Evolutionary conservation across 1,140 invertebrate genomes (phyloP).

Genomic region (Chlorops oryzae): DNA sequence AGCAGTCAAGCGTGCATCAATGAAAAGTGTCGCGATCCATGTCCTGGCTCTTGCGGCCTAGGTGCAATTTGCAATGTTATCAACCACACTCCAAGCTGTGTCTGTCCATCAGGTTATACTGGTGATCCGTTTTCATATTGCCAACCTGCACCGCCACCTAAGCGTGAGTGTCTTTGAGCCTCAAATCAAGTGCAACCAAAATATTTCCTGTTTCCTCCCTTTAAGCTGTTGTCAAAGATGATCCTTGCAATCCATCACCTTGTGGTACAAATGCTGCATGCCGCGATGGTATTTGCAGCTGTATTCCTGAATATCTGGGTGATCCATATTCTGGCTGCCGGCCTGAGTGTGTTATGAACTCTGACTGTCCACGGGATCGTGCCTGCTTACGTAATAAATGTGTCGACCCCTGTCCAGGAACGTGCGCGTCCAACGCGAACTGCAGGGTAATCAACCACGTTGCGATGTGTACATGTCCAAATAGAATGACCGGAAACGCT

Average conservation of each 20-base stretch:
- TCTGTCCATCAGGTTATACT: conserved; percentile 59
- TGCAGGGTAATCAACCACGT: conserved; percentile 71
- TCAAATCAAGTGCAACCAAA: conserved; percentile 47
- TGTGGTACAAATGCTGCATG: conserved; percentile 66
- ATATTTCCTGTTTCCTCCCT: no score
- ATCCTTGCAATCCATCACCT: conserved; percentile 61
- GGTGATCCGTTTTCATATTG: conserved; percentile 65
- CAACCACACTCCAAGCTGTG: conserved; percentile 64
- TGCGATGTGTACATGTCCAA: conserved; percentile 67
- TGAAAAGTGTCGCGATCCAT: conserved; percentile 66
- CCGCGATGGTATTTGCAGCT: conserved; percentile 70
- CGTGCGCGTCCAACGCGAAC: conserved; percentile 69
- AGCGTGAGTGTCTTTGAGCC: conserved; percentile 35
- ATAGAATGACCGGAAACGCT: conserved; percentile 70
- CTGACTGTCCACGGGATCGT: conserved; percentile 65
- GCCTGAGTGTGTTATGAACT: conserved; percentile 76
- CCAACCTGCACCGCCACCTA: conserved; percentile 51
- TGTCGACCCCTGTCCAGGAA: conserved; percentile 68
- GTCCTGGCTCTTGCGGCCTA: conserved; percentile 62
- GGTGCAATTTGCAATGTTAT: conserved; percentile 60
- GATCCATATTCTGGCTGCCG: conserved; percentile 77
- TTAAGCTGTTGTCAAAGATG: conserved; percentile 46
- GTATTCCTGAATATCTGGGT: conserved; percentile 71
- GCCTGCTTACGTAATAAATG: conserved; percentile 78
- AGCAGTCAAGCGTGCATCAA: conserved; percentile 61